A percentile compares a stretch with the other conserved stretches of the same genome.
phyloP scores from a whole-genome alignment of 64 coral and sea anemone species.

The Astreopora myriophthalma region DNA sequence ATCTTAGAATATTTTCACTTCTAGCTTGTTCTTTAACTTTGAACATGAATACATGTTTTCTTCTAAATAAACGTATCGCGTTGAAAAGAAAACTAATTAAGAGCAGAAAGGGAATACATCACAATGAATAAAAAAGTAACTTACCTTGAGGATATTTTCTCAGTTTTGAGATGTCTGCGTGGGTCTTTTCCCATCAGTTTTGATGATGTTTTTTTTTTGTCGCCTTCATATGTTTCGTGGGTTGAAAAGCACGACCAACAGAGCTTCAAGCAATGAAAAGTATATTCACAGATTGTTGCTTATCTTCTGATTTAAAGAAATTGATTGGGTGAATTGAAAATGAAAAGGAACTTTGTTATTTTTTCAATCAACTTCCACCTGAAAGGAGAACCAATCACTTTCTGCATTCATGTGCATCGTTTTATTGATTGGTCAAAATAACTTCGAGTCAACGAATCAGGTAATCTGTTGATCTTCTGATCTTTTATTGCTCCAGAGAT shows the following conservation, averaged over 20 bases:
- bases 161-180: background rate
- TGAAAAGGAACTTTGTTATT: slow-evolving; percentile 26
- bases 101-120: background rate
- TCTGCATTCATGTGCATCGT: background rate
- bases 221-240: background rate
- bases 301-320: background rate
- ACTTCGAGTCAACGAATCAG: background rate
- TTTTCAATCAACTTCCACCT: background rate
- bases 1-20: background rate
- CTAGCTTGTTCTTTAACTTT: background rate
- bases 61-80: background rate
- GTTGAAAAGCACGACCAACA: background rate
- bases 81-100: background rate
- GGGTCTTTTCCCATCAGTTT: background rate
- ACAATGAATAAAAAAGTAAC: background rate
- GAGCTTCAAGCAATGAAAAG: slow-evolving; percentile 10
- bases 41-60: background rate
- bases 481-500: background rate
- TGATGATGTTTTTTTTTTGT: background rate
- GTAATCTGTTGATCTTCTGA: slow-evolving; percentile 1
- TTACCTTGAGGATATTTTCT: background rate
- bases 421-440: slow-evolving; percentile 7
- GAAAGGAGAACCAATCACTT: background rate
- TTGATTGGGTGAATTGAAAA: slow-evolving; percentile 11
- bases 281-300: slow-evolving; percentile 19